phyloP scores from a whole-genome alignment of 1,140 invertebrate genomes.

The Tenebrio molitor region DNA sequence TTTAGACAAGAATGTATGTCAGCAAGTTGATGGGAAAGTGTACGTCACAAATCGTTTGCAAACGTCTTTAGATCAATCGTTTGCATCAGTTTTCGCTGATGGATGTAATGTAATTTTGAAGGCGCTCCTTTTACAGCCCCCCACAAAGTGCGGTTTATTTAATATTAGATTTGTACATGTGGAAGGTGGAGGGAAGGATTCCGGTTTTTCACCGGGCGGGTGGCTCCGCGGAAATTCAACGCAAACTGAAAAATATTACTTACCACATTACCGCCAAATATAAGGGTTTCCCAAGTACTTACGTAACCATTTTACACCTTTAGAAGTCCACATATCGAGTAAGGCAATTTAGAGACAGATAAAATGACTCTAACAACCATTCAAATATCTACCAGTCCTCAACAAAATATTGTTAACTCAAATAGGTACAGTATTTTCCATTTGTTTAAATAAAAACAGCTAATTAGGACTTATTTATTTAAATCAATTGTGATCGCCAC shows the following conservation, averaged over 20 bases:
- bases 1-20: slow-evolving; percentile 20
- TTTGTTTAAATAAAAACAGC: no score
- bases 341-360: no score
- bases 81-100: slow-evolving; percentile 1
- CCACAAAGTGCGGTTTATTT: not conserved
- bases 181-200: not conserved
- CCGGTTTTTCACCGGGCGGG: not conserved
- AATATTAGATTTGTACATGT: not conserved
- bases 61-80: slow-evolving; percentile 9
- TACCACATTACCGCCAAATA: not conserved
- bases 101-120: slow-evolving; percentile 2
- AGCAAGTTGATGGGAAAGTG: slow-evolving; percentile 7
- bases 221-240: not conserved
- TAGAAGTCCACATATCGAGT: no score
- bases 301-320: no score
- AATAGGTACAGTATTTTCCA: no score
- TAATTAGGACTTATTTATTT: no score
- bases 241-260: not conserved
- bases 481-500: no score
- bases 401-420: no score
- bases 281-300: no score
- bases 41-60: slow-evolving; percentile 5
- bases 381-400: no score
- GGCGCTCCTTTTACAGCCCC: not conserved
- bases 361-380: no score